Base-by-base conservation (phyloP, 1,140 invertebrate species). In the Aethina tumida region DNA sequence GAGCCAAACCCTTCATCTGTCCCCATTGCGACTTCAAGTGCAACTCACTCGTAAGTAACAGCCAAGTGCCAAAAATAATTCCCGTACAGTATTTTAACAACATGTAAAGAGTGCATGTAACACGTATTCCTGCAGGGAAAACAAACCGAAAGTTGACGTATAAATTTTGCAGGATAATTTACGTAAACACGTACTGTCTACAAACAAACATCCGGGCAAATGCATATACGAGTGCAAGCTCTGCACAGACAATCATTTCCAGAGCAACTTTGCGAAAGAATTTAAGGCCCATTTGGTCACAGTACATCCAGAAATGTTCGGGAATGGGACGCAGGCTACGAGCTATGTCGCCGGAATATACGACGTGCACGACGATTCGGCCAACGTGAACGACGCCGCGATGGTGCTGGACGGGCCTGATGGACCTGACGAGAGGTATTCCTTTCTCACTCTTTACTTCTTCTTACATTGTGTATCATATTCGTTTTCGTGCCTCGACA, bases 1-100 rank as follows among this genome's bases (percentile, higher is more conserved):
- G 85, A 1, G 73, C 79, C 35, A 84, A 88, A 55, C 89, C 90
- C 0, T 93, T 84, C 64, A 73, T 71, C 45, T 96, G 92, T 62
- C 84, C 83, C 4, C 76, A 89, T 57, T 91, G 87, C 55, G 36
- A 62, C 10, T 92, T 84, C 50, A 73, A 73, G 1, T 87, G 85
- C 56, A 87, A 80, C 45, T 82, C 75, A 48, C 55, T 77, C 66
- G 75, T 77, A 64, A 69, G 64, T 63, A 5, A 18, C 31, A 4
- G 7, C 8, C 20, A 8, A 5, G 15, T 9, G 17, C 10, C 18
- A 19, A 12, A 15, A 9, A 34, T 20, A 19, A 20, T 19, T 9
- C 32, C n/a, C 4, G 24, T 20, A 8, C 32, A 6, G 18, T 7
- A 34, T 12, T 34, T n/a, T 10, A 34, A 30, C n/a, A 12, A 12